Evolutionary conservation across 2,113 vertebrate genomes (phyloP).

Genomic region (Alces alces): DNA sequence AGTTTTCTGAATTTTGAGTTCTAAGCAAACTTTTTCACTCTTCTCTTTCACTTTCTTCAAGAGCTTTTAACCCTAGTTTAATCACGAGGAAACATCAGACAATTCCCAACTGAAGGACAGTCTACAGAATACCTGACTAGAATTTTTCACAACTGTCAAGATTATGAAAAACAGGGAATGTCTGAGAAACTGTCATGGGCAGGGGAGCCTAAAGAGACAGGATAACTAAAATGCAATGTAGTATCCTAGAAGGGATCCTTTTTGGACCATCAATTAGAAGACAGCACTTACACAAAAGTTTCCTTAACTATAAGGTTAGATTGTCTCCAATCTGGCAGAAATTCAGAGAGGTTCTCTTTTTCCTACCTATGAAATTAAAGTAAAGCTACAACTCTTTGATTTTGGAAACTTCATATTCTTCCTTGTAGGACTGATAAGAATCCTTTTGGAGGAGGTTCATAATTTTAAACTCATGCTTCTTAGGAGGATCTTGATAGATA

Average conservation of each 20-base stretch:
- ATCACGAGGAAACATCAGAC: neutral
- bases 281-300: neutral
- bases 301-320: neutral
- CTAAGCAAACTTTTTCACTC: neutral
- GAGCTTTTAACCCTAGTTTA: neutral
- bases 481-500: neutral
- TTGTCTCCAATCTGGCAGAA: neutral
- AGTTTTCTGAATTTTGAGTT: neutral
- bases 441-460: neutral
- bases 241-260: neutral
- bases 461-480: neutral
- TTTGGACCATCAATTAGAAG: neutral
- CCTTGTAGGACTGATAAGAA: neutral
- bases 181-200: neutral
- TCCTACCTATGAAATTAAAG: slow-evolving; percentile 1
- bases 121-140: neutral
- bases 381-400: neutral
- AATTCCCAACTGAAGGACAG: neutral
- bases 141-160: neutral
- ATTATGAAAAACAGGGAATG: neutral
- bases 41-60: neutral
- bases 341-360: neutral
- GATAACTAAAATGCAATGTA: neutral
- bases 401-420: neutral
- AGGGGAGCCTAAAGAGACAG: neutral